Evolutionary conservation across 2,113 vertebrate species (phyloP).

Genomic region (Varanus salvator): DNA sequence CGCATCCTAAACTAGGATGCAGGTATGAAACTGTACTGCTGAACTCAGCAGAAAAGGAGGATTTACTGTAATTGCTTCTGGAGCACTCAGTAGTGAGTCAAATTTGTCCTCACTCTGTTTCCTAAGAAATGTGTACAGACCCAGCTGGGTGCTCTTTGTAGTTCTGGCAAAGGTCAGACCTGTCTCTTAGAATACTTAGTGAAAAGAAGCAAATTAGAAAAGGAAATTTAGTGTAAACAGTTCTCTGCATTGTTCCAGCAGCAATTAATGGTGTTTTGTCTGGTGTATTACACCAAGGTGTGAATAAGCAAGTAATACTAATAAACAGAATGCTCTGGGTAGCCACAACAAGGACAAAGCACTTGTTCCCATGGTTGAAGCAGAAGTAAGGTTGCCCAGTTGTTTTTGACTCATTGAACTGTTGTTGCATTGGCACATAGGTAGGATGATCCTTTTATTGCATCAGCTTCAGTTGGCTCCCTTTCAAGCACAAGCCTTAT

Average conservation of each 20-base stretch:
- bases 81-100: slow-evolving; percentile 51
- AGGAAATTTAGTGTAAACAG: slow-evolving; percentile 72
- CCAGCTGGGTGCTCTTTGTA: slow-evolving; percentile 71
- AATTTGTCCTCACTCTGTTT: slow-evolving; percentile 64
- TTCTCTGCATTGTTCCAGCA: slow-evolving; percentile 64
- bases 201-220: slow-evolving; percentile 65
- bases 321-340: slow-evolving; percentile 47
- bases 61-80: slow-evolving; percentile 66
- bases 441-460: neutral
- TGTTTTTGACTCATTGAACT: neutral
- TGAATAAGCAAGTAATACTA: slow-evolving; percentile 57
- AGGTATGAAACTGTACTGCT: slow-evolving; percentile 55
- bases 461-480: neutral
- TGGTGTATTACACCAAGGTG: slow-evolving; percentile 66
- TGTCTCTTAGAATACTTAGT: slow-evolving; percentile 43
- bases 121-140: slow-evolving; percentile 69
- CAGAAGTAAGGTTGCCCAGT: neutral
- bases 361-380: slow-evolving; percentile 41
- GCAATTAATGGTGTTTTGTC: slow-evolving; percentile 69
- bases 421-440: neutral
- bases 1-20: slow-evolving; percentile 9
- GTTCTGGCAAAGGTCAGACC: slow-evolving; percentile 69
- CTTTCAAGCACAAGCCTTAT: neutral
- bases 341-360: slow-evolving; percentile 41
- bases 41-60: slow-evolving; percentile 70